phyloP scores from a whole-genome alignment of 2,113 vertebrate genomes.

The Sapajus apella region DNA sequence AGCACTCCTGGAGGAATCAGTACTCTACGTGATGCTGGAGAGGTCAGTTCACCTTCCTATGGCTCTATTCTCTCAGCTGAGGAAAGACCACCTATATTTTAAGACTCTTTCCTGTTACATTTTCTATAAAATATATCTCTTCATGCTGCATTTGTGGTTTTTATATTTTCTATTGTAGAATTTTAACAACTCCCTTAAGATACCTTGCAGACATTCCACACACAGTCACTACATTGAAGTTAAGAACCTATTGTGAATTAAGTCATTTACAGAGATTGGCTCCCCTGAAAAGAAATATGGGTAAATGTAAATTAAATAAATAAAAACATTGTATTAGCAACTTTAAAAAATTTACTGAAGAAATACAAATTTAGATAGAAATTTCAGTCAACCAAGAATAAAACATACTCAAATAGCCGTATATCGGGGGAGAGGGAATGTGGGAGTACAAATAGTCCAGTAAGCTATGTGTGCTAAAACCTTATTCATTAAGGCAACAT shows the following conservation, averaged over 20 bases:
- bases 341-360: neutral
- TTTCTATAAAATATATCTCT: slow-evolving; percentile 44
- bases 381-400: neutral
- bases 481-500: neutral
- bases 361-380: neutral
- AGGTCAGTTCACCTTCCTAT: slow-evolving; percentile 63
- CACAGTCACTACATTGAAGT: neutral
- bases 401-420: neutral
- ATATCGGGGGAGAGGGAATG: too few species aligned
- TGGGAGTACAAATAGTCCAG: neutral
- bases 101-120: neutral
- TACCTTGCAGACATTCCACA: neutral
- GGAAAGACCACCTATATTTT: slow-evolving; percentile 22
- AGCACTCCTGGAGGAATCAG: slow-evolving; percentile 28
- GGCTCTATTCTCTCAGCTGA: neutral
- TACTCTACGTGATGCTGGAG: neutral
- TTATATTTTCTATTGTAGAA: slow-evolving; percentile 33
- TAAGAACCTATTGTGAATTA: neutral
- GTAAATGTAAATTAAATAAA: neutral
- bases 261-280: neutral
- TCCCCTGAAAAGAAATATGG: neutral
- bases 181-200: slow-evolving; percentile 46
- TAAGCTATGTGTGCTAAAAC: neutral
- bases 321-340: neutral
- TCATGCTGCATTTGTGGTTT: neutral